Evolutionary conservation across 1,140 invertebrate species (phyloP), one percentile per base, ranked within the genome.

Genomic region (Chionoecetes opilio): DNA sequence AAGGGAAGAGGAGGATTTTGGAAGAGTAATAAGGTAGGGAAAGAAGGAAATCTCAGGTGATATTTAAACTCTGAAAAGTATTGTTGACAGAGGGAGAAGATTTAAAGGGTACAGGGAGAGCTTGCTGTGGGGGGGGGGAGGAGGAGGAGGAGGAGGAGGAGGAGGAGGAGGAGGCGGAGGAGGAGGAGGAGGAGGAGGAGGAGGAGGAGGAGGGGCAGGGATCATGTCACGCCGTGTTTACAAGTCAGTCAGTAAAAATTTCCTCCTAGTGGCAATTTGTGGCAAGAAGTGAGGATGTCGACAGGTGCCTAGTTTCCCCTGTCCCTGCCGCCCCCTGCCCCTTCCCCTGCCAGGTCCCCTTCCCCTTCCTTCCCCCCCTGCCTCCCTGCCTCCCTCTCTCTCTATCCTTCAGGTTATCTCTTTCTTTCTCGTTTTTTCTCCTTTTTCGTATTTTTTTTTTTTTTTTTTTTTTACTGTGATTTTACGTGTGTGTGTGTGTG

Each of bases 221-320:
- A 75, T 75, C 63, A 21, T 75, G 63, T 75, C 63, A 75, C 63
- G 3, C 21, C 63, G 63, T 75, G 63, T 75, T 75, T 75, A 75
- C 63, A 75, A 75, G 63, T 75, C 63, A n/a, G 63, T 75, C 21
- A 75, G 63, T 75, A 75, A 75, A 75, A 75, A 75, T 75, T 75
- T 75, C n/a, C 21, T 75, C 63, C 63, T 75, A 75, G 11, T 75
- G 63, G 63, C 63, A 75, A 75, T 75, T 75, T 75, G 63, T n/a
- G 63, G 63, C 21, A 75, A n/a, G 21, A 5, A 46, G 63, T 26
- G 63, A 75, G 63, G 63, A n/a, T 75, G 63, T 75, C 63, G 63
- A 75, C 63, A 75, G 63, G 21, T 75, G 21, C 11, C 21, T 5
- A 75, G 63, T 26, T 75, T n/a, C 26, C 21, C 6, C 63, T 26